These are phyloP conservation scores for Lepus timidus DNA, from an alignment of 2,113 vertebrate species.

Conservation along the genomic window DNA sequence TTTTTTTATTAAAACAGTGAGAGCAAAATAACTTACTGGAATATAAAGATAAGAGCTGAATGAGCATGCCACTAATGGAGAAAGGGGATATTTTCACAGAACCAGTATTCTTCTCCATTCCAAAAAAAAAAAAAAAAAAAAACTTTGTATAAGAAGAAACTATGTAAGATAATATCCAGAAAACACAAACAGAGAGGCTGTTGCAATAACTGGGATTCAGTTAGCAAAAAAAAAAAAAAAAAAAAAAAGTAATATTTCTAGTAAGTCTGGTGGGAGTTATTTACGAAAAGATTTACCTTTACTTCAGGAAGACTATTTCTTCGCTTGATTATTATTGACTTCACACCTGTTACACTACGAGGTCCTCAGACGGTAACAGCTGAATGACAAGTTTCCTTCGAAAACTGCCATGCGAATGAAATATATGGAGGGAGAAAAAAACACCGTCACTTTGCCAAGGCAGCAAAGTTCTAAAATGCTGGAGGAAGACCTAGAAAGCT, in stretches of 20 bases:
- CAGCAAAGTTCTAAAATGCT: conserved; percentile 50
- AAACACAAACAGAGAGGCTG: too few species aligned
- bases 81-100: too few species aligned
- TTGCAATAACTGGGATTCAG: too few species aligned
- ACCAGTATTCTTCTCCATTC: too few species aligned
- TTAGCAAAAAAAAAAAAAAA: too few species aligned
- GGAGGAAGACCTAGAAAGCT: neutral
- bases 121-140: too few species aligned
- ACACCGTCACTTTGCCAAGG: conserved; percentile 29
- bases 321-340: conserved; percentile 65
- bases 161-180: too few species aligned
- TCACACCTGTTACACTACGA: conserved; percentile 46
- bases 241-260: conserved; percentile 57
- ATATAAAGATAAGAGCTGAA: too few species aligned
- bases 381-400: conserved; percentile 61
- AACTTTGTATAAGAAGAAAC: too few species aligned
- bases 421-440: neutral
- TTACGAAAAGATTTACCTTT: conserved; percentile 71
- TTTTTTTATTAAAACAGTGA: too few species aligned
- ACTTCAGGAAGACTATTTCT: conserved; percentile 27
- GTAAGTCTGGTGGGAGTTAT: conserved; percentile 34
- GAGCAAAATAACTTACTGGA: too few species aligned
- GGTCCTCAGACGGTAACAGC: conserved; percentile 60
- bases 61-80: too few species aligned
- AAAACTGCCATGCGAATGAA: conserved; percentile 43